Conservation (phyloP, 2,113 vertebrate genomes). For the Asarcornis scutulata region DNA sequence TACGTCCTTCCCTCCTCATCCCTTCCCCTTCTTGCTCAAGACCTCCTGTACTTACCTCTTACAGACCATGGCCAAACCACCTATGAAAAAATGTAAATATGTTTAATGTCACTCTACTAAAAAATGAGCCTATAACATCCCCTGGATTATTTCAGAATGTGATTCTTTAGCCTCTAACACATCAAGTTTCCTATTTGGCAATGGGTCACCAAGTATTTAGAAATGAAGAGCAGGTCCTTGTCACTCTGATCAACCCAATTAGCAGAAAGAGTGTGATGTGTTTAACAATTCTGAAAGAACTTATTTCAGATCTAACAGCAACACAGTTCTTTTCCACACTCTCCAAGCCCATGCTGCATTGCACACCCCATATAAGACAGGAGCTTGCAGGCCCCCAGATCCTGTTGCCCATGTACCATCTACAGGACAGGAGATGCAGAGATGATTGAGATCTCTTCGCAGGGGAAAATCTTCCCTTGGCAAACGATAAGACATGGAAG, state of each 20-base stretch:
- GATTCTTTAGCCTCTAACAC: background rate
- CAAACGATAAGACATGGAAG: background rate
- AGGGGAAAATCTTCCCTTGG: background rate
- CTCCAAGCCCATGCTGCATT: accelerated
- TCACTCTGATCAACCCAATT: background rate
- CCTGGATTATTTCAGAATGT: background rate
- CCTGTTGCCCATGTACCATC: accelerated
- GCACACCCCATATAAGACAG: background rate
- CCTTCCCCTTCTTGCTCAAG: background rate
- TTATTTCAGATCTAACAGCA: background rate
- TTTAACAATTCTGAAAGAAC: background rate
- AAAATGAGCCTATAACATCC: background rate
- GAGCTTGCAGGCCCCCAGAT: background rate
- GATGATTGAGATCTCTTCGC: background rate
- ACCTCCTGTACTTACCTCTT: background rate
- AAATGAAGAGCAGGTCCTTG: background rate
- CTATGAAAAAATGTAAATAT: background rate
- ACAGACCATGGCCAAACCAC: background rate
- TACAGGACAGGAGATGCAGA: background rate
- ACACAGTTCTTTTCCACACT: background rate
- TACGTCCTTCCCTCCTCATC: background rate
- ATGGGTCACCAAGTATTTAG: background rate
- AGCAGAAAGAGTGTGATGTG: background rate
- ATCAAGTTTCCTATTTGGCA: background rate
- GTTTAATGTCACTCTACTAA: no score